Conservation (phyloP, 2,113 vertebrate species). For the Pelusios castaneus region DNA sequence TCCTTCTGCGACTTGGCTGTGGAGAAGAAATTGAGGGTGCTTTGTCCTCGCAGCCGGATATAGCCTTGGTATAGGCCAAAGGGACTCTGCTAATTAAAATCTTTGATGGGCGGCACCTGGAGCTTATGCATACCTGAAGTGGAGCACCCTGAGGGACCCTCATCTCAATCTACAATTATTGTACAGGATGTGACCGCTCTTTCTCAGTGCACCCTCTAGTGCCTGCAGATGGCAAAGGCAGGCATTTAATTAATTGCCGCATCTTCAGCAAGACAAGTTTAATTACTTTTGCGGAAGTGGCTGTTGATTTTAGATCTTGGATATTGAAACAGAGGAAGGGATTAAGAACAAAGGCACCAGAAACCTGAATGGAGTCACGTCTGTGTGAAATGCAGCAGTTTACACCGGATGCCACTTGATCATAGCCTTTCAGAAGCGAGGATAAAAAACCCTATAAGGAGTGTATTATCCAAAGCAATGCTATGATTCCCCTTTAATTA, state of each 20-base stretch:
- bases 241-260: background rate
- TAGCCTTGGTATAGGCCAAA: no score
- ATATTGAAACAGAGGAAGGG: background rate
- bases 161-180: background rate
- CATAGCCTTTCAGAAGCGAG: background rate
- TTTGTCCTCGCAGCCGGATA: no score
- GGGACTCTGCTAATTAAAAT: background rate
- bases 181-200: background rate
- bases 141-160: no score
- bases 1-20: no score
- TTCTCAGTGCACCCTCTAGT: background rate
- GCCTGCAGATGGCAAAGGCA: background rate
- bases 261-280: conserved; percentile 1
- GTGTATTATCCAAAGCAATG: background rate
- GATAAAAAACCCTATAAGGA: background rate
- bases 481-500: background rate
- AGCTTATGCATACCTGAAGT: no score
- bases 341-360: background rate
- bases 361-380: background rate
- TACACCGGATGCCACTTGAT: conserved; percentile 26
- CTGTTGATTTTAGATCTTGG: conserved; percentile 13
- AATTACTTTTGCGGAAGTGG: conserved; percentile 13
- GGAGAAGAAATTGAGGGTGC: no score
- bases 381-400: background rate
- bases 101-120: no score